Evolutionary conservation across 2,888 invertebrate genomes (phyloP).

Genomic region (Aphidius colemani): DNA sequence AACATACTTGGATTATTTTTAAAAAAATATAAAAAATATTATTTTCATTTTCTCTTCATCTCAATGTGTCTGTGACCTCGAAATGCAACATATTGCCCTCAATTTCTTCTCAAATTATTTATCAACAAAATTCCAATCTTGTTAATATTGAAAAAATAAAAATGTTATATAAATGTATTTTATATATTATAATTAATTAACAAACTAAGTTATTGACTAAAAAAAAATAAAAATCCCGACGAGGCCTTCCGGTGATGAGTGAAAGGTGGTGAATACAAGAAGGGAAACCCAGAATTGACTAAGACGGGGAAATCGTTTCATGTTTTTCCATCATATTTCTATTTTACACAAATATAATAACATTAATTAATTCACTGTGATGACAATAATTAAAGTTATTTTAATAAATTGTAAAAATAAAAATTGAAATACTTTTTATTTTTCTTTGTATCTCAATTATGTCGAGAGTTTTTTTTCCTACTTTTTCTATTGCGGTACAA

Average conservation of each 20-base stretch:
- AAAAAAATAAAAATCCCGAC: background rate
- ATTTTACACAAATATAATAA: background rate
- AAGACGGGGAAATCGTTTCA: constrained; percentile 10
- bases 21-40: background rate
- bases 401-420: too few species aligned
- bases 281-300: constrained; percentile 9
- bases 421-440: too few species aligned
- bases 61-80: constrained; percentile 9
- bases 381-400: too few species aligned
- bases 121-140: background rate
- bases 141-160: background rate
- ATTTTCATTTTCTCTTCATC: background rate
- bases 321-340: background rate
- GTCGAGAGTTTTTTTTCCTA: too few species aligned
- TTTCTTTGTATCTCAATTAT: too few species aligned
- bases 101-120: constrained; percentile 1
- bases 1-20: background rate
- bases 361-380: too few species aligned
- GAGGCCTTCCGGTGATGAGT: constrained; percentile 14
- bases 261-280: constrained; percentile 19
- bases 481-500: too few species aligned
- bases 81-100: constrained; percentile 4
- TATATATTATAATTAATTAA: too few species aligned
- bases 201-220: background rate
- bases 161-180: too few species aligned